Conservation (phyloP, 2,797 vertebrate species). For the Artibeus jamaicensis region DNA sequence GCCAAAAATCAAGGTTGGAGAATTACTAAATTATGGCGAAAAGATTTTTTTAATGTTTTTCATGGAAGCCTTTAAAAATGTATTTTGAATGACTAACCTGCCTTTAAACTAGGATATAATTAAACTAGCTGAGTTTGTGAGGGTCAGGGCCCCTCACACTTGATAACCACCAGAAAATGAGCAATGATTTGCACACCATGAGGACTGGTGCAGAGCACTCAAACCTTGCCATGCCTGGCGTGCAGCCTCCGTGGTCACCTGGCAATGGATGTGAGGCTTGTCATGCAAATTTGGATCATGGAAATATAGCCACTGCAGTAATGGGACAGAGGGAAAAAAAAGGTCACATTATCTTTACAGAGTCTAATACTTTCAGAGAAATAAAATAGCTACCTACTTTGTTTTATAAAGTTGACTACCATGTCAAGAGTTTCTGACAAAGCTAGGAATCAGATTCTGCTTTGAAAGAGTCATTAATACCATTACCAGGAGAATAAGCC, state of each 20-base stretch:
- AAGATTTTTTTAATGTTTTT: constrained; percentile 55
- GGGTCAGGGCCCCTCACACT: not conserved
- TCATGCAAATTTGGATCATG: not conserved
- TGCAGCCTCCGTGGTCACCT: not conserved
- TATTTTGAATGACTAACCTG: constrained; percentile 62
- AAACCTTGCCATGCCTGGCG: not conserved
- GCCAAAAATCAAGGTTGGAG: constrained; percentile 67
- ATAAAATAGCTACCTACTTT: not conserved
- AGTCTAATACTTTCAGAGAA: not conserved
- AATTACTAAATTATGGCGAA: constrained; percentile 67
- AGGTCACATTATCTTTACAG: not conserved
- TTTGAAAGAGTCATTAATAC: not conserved
- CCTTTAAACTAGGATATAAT: constrained; percentile 44
- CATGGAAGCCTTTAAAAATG: constrained; percentile 60
- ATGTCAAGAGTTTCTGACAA: not conserved
- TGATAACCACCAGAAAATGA: constrained; percentile 40
- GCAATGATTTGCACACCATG: not conserved
- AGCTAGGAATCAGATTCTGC: not conserved
- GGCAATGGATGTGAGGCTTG: not conserved
- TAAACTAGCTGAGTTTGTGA: constrained; percentile 14
- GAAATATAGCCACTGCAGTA: not conserved
- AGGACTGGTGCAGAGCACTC: no score
- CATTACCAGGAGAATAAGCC: not conserved
- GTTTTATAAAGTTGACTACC: not conserved
- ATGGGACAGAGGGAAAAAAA: not conserved